Percentiles rank a stretch among this genome's conserved stretches.
phyloP scores from a whole-genome alignment of 2,113 vertebrate species.

The Entelurus aequoreus region DNA sequence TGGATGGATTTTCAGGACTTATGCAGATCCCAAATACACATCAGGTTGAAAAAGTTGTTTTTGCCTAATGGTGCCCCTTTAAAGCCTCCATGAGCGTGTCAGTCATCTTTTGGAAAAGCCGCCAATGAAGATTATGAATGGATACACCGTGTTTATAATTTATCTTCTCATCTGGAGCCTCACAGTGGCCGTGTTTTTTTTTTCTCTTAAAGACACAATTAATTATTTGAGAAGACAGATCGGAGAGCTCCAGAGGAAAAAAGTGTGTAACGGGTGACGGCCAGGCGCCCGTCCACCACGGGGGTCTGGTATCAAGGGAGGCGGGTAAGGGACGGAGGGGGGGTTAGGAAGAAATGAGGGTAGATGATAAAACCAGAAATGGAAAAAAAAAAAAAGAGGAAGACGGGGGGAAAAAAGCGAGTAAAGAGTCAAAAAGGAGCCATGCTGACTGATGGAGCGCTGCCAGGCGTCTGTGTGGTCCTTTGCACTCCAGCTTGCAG shows the following conservation, averaged over 20 bases:
- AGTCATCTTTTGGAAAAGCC: constrained; percentile 50
- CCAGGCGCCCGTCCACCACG: constrained; percentile 43
- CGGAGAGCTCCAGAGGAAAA: constrained; percentile 19
- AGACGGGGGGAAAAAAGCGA: constrained; percentile 37
- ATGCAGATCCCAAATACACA: neutral
- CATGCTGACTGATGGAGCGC: constrained; percentile 69
- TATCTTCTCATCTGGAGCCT: constrained; percentile 61
- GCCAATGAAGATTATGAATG: constrained; percentile 64
- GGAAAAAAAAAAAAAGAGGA: constrained; percentile 35
- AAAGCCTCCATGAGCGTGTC: constrained; percentile 3
- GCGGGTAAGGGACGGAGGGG: neutral
- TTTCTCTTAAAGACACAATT: constrained; percentile 56
- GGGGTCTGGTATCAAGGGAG: constrained; percentile 41
- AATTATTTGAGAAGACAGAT: constrained; percentile 60
- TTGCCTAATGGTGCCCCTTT: constrained; percentile 36
- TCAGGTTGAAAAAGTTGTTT: too few relatives aligned
- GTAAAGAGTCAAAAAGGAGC: constrained; percentile 59
- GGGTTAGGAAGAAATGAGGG: constrained; percentile 17
- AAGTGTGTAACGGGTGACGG: constrained; percentile 35
- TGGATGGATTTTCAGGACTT: neutral
- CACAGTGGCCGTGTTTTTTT: constrained; percentile 58
- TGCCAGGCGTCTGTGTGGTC: constrained; percentile 80
- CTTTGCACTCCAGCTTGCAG: constrained; percentile 41
- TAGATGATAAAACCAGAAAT: constrained; percentile 28
- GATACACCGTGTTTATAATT: constrained; percentile 64